These are phyloP conservation scores for Mactromeris polynyma DNA, from an alignment of 2,888 invertebrate genomes.

Conservation along the genomic window DNA sequence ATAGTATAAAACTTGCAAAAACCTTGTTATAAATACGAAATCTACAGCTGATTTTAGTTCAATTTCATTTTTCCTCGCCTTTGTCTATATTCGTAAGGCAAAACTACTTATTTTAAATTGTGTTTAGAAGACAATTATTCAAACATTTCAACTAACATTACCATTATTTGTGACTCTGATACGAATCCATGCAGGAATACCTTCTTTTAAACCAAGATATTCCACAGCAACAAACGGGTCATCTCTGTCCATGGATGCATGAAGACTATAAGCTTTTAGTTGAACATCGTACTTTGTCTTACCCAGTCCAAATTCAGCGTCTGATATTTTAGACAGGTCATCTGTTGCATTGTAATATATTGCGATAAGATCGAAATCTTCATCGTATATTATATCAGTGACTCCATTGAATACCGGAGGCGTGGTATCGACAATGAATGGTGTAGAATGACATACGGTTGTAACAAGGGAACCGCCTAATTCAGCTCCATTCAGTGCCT, in stretches of 20 bases:
- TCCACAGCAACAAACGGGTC: slow-evolving; percentile 73
- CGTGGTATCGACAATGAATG: slow-evolving; percentile 76
- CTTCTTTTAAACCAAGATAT: slow-evolving; percentile 74
- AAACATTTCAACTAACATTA: slow-evolving; percentile 29
- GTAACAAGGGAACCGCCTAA: slow-evolving; percentile 78
- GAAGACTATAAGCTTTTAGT: slow-evolving; percentile 70
- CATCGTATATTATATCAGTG: slow-evolving; percentile 75
- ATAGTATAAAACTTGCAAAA: no score
- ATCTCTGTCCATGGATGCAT: slow-evolving; percentile 65
- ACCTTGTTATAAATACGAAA: no score
- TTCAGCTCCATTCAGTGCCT: slow-evolving; percentile 74
- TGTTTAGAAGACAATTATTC: no score
- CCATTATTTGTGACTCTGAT: slow-evolving; percentile 77
- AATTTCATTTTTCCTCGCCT: no score
- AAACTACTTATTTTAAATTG: no score
- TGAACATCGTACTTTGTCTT: slow-evolving; percentile 76
- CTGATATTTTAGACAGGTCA: slow-evolving; percentile 67
- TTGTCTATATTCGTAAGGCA: no score
- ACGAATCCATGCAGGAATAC: slow-evolving; percentile 79
- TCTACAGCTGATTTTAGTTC: no score
- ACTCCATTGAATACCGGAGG: slow-evolving; percentile 73
- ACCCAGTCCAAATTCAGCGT: slow-evolving; percentile 78
- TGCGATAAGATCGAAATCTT: slow-evolving; percentile 76
- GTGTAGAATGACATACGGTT: slow-evolving; percentile 77
- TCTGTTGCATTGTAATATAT: slow-evolving; percentile 76